Conservation (phyloP, 2,888 invertebrate genomes). For the Apocheima hispidaria region DNA sequence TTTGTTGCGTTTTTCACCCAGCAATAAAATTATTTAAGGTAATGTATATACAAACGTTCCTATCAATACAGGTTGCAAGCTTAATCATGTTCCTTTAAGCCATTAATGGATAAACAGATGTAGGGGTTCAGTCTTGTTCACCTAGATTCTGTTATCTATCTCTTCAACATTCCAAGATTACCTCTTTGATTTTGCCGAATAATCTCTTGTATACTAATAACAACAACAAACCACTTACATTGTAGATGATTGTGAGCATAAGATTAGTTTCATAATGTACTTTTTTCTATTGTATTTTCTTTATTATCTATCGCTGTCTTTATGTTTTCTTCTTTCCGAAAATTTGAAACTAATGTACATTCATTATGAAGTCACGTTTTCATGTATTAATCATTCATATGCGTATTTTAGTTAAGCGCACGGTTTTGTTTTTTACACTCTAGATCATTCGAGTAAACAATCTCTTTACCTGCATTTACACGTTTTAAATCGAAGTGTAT, state of each 20-base stretch:
- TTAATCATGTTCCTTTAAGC: neutral
- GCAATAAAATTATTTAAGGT: too few relatives aligned
- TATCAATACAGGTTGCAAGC: neutral
- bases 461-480: slow-evolving; percentile 10
- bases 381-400: too few relatives aligned
- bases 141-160: slow-evolving; percentile 42
- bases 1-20: neutral
- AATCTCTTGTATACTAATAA: neutral
- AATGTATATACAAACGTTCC: neutral
- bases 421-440: neutral
- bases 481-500: slow-evolving; percentile 35
- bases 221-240: neutral
- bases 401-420: too few relatives aligned
- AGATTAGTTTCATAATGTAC: too few relatives aligned
- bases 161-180: slow-evolving; percentile 42
- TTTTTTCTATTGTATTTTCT: too few relatives aligned
- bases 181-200: slow-evolving; percentile 22
- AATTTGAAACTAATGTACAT: too few relatives aligned
- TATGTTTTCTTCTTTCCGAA: too few relatives aligned
- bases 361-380: too few relatives aligned
- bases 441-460: slow-evolving; percentile 16
- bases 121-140: slow-evolving; percentile 17
- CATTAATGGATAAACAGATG: slow-evolving; percentile 7
- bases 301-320: too few relatives aligned
- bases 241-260: neutral